phyloP scores from a whole-genome alignment of 2,888 invertebrate species.

The Ferdinandea cuprea region DNA sequence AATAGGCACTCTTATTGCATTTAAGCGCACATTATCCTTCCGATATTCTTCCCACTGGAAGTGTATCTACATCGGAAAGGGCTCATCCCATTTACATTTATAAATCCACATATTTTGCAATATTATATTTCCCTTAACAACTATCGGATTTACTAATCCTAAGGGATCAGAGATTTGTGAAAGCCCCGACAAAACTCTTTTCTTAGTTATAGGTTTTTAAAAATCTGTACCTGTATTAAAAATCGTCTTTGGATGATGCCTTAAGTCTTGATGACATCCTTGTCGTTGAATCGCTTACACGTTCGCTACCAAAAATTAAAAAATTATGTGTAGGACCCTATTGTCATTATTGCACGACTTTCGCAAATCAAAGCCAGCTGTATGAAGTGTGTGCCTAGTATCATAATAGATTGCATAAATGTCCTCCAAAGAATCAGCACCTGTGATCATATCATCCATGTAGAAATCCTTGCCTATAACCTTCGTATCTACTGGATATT shows the following conservation, averaged over 20 bases:
- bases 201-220: slow-evolving; percentile 27
- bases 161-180: slow-evolving; percentile 60
- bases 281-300: slow-evolving; percentile 7
- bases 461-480: too few species aligned
- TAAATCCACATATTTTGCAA: slow-evolving; percentile 59
- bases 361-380: too few species aligned
- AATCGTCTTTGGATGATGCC: slow-evolving; percentile 26
- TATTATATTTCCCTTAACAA: slow-evolving; percentile 54
- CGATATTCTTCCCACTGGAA: slow-evolving; percentile 35
- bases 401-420: neutral
- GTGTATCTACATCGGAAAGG: slow-evolving; percentile 17
- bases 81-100: slow-evolving; percentile 56
- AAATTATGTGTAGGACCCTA: slow-evolving; percentile 27
- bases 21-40: neutral
- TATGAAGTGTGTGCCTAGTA: neutral
- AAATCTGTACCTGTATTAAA: neutral
- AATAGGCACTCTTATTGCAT: slow-evolving; percentile 40
- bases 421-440: neutral
- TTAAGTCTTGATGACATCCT: slow-evolving; percentile 40
- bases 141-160: slow-evolving; percentile 60
- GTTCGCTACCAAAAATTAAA: slow-evolving; percentile 18
- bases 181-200: slow-evolving; percentile 38
- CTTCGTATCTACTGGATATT: slow-evolving; percentile 61
- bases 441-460: too few species aligned
- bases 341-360: slow-evolving; percentile 43